phyloP scores from a whole-genome alignment of 2,797 vertebrate species.

The Eupleurogrammus muticus region DNA sequence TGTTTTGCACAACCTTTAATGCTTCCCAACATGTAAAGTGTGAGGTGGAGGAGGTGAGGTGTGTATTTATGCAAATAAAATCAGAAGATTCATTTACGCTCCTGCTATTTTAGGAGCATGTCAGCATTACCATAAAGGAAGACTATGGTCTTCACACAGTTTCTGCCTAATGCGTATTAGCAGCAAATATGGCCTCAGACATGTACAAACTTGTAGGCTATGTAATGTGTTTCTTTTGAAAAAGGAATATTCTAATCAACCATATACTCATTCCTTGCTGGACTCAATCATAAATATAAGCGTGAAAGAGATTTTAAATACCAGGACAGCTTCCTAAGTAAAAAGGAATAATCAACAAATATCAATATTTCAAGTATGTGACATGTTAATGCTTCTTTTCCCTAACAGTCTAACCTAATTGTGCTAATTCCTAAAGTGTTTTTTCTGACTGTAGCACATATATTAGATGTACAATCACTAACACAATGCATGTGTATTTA shows the following conservation, averaged over 20 bases:
- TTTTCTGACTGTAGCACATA: too few species aligned
- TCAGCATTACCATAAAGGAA: conserved; percentile 11
- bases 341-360: too few species aligned
- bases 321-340: too few species aligned
- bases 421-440: background rate
- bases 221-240: too few species aligned
- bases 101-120: background rate
- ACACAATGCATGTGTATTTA: too few species aligned
- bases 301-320: too few species aligned
- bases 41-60: background rate
- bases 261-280: too few species aligned
- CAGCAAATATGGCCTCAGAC: background rate
- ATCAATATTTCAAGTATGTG: too few species aligned
- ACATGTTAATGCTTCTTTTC: too few species aligned
- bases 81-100: conserved; percentile 6
- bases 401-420: background rate
- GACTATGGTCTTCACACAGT: background rate
- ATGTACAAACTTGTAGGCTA: background rate
- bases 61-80: conserved; percentile 14
- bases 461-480: too few species aligned
- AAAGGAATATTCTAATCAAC: too few species aligned
- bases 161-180: conserved; percentile 1
- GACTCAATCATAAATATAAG: too few species aligned
- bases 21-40: background rate
- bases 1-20: conserved; percentile 5